Percentiles rank a stretch among this genome's conserved stretches.
These are phyloP conservation scores for Sebastes glaucus DNA, from an alignment of 2,797 vertebrate genomes.

Conservation along the genomic window DNA sequence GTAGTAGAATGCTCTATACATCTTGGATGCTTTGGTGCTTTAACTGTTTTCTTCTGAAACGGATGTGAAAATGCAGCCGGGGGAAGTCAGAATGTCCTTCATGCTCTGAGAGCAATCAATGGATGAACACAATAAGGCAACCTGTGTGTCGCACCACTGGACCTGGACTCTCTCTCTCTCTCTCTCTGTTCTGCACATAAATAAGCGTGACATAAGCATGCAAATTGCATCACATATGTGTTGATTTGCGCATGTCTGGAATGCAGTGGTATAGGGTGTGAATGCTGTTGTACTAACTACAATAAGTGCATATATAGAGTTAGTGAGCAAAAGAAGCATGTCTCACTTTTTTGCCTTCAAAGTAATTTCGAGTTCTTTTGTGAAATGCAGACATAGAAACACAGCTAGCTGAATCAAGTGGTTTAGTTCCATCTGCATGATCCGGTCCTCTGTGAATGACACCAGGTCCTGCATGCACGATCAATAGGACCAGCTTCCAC, in stretches of 20 bases:
- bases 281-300: neutral
- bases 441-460: conserved; percentile 8
- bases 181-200: neutral
- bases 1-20: neutral
- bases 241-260: neutral
- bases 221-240: neutral
- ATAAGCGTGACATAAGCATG: neutral
- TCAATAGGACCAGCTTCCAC: conserved; percentile 14
- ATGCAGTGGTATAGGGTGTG: neutral
- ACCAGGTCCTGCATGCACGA: conserved; percentile 13
- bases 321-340: neutral
- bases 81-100: conserved; percentile 44
- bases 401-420: conserved; percentile 13
- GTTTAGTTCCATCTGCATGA: conserved; percentile 6
- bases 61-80: neutral
- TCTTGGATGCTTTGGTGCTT: neutral
- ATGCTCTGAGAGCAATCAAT: conserved; percentile 35
- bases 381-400: neutral
- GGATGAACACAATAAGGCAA: conserved; percentile 9
- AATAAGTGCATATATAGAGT: neutral
- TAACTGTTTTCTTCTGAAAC: neutral
- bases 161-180: neutral
- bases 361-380: neutral
- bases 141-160: conserved; percentile 5
- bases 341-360: neutral